phyloP scores from a whole-genome alignment of 2,888 invertebrate genomes.

The Tenodera sinensis region DNA sequence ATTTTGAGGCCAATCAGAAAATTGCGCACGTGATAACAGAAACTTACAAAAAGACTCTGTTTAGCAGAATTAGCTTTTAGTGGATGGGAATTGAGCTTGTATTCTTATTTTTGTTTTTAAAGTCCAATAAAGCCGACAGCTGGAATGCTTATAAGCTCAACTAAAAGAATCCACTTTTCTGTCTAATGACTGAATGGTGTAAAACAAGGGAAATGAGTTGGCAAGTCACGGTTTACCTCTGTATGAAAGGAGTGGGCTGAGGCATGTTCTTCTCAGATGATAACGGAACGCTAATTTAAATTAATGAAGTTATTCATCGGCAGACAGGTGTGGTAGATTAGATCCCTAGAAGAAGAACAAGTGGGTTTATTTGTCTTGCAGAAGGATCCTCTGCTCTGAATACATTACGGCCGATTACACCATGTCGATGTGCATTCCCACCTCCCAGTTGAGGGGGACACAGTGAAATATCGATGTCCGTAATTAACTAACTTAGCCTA shows the following conservation, averaged over 20 bases:
- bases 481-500: neutral
- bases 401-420: neutral
- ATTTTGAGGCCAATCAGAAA: too few species aligned
- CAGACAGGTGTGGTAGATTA: neutral
- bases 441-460: neutral
- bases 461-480: neutral
- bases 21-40: too few species aligned
- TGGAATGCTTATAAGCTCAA: too few species aligned
- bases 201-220: neutral
- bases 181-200: neutral
- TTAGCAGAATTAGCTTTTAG: too few species aligned
- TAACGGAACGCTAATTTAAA: neutral
- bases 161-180: neutral
- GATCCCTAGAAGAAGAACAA: neutral
- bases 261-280: neutral
- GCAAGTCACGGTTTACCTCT: neutral
- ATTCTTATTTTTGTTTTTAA: too few species aligned
- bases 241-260: neutral
- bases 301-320: neutral
- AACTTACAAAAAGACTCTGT: too few species aligned
- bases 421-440: neutral
- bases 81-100: too few species aligned
- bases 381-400: neutral
- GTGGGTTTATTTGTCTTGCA: neutral
- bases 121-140: too few species aligned